phyloP scores from a whole-genome alignment of 2,888 invertebrate genomes.

The Brachyptera risi region DNA sequence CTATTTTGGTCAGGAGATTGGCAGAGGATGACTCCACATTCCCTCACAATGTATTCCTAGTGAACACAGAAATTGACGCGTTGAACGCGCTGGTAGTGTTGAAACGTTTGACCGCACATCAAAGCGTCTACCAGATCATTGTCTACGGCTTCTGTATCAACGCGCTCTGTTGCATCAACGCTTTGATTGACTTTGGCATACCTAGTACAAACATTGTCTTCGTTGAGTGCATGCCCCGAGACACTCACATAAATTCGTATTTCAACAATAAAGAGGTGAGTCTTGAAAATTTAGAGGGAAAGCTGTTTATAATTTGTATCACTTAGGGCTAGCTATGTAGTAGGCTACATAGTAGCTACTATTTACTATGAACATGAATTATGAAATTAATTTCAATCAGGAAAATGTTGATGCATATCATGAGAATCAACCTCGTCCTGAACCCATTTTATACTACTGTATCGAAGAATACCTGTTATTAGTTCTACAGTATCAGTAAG shows the following conservation, averaged over 20 bases:
- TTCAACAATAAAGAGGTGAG: slow-evolving; percentile 25
- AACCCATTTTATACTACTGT: too few species aligned
- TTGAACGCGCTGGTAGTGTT: slow-evolving; percentile 36
- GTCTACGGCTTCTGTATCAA: slow-evolving; percentile 66
- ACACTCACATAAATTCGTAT: slow-evolving; percentile 33
- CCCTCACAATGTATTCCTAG: slow-evolving; percentile 58
- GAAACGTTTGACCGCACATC: slow-evolving; percentile 36
- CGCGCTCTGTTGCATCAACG: slow-evolving; percentile 61
- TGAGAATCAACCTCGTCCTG: too few species aligned
- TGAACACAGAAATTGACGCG: slow-evolving; percentile 57
- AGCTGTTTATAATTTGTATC: too few species aligned
- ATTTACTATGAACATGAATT: background rate
- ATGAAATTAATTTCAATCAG: background rate
- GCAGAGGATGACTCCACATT: too few species aligned
- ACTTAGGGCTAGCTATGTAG: too few species aligned
- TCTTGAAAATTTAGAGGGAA: too few species aligned
- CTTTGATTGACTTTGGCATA: slow-evolving; percentile 57
- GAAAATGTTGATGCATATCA: too few species aligned
- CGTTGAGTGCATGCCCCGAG: slow-evolving; percentile 50
- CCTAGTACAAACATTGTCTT: slow-evolving; percentile 54
- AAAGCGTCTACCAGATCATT: slow-evolving; percentile 44
- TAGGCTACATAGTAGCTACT: too few species aligned
- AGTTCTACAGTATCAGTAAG: too few species aligned
- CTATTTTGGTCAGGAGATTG: too few species aligned
- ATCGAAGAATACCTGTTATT: too few species aligned